phyloP scores from a whole-genome alignment of 30 jellyfish, hydroid and myxozoan genomes.

The Aurelia sp. region DNA sequence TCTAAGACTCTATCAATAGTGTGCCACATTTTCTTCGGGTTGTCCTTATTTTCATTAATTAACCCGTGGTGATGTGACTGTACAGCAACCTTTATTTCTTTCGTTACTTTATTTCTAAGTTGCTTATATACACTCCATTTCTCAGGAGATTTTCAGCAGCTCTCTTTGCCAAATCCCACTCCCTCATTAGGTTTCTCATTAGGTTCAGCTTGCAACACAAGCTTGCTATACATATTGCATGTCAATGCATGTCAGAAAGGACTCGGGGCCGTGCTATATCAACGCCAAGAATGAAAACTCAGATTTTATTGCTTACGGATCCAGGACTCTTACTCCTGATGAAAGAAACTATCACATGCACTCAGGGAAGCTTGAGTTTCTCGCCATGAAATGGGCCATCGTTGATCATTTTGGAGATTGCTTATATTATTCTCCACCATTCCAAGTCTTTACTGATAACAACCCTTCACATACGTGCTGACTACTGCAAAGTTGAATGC shows the following conservation, averaged over 20 bases:
- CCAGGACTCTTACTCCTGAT: neutral
- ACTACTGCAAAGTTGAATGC: slow-evolving; percentile 8
- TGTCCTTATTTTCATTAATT: no score
- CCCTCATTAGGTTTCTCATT: no score
- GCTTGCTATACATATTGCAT: neutral
- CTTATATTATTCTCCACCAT: slow-evolving; percentile 7
- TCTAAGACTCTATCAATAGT: no score
- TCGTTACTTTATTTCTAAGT: no score
- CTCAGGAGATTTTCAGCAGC: no score
- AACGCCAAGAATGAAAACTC: neutral
- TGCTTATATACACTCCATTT: no score
- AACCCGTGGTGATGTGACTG: no score
- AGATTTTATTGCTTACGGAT: slow-evolving; percentile 24
- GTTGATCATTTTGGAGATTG: neutral
- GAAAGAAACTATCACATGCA: no score
- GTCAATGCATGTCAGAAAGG: slow-evolving; percentile 25
- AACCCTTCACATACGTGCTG: slow-evolving; percentile 14
- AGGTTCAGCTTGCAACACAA: no score
- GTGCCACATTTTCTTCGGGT: no score
- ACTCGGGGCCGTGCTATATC: slow-evolving; percentile 13
- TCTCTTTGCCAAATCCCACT: no score
- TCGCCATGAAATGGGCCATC: slow-evolving; percentile 10
- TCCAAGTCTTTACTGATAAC: slow-evolving; percentile 3
- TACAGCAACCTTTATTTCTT: no score
- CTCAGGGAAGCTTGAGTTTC: slow-evolving; percentile 20